Evolutionary conservation across 1,140 invertebrate species (phyloP).

Genomic region (Pseudachorutes palmiensis): DNA sequence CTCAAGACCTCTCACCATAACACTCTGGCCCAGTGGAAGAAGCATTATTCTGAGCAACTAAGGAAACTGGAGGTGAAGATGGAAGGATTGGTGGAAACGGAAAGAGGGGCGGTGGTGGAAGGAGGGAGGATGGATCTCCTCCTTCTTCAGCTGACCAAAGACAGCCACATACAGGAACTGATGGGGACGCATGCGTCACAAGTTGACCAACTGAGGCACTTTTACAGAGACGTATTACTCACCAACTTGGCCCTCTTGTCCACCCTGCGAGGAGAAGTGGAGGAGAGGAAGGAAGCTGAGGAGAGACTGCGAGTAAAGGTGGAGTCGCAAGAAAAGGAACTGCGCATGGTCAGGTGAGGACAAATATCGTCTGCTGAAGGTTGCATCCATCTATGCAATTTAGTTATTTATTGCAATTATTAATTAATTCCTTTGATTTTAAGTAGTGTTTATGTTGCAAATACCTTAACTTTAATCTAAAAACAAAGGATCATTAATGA

Average conservation of each 20-base stretch:
- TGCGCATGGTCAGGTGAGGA: no score
- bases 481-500: no score
- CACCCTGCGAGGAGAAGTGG: conserved; percentile 75
- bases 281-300: conserved; percentile 67
- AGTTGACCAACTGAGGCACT: conserved; percentile 80
- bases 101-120: conserved; percentile 64
- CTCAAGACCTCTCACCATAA: conserved; percentile 17
- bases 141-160: conserved; percentile 79
- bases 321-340: no score
- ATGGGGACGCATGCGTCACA: conserved; percentile 74
- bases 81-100: conserved; percentile 63
- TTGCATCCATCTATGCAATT: no score
- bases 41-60: conserved; percentile 21
- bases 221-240: conserved; percentile 86
- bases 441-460: no score
- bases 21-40: conserved; percentile 13
- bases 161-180: conserved; percentile 69
- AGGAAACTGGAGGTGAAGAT: conserved; percentile 47
- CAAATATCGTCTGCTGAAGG: no score
- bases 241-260: conserved; percentile 80
- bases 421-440: no score
- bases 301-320: no score
- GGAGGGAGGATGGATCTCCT: conserved; percentile 46
- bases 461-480: no score
- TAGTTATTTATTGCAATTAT: no score